phyloP scores from a whole-genome alignment of 2,888 invertebrate genomes.

The Erpobdella octoculata region DNA sequence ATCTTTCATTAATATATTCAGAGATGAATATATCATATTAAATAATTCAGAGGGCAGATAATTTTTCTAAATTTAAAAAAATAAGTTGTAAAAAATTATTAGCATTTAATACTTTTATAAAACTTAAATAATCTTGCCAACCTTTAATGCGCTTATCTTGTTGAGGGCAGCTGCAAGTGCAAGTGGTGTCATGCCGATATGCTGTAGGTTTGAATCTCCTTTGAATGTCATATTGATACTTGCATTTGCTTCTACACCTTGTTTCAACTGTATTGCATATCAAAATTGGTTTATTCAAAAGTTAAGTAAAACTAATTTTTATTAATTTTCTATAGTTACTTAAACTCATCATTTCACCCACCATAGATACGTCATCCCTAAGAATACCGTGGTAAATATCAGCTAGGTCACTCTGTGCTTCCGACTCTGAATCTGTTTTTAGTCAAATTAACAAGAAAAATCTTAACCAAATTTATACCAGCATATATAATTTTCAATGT shows the following conservation, averaged over 20 bases:
- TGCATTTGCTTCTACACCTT: conserved; percentile 26
- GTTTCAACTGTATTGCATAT: conserved; percentile 29
- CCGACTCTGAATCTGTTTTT: conserved; percentile 22
- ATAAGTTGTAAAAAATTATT: too few relatives aligned
- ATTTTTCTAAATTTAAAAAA: background rate
- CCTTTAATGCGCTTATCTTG: conserved; percentile 34
- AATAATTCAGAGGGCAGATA: background rate
- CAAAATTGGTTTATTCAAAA: too few relatives aligned
- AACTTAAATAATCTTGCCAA: background rate
- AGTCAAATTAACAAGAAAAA: too few relatives aligned
- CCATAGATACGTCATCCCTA: conserved; percentile 23
- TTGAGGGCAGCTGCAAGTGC: conserved; percentile 40
- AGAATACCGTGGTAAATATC: conserved; percentile 27
- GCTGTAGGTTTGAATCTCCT: conserved; percentile 34
- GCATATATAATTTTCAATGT: too few relatives aligned
- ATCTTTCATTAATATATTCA: background rate
- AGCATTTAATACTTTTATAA: too few relatives aligned
- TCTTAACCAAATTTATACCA: too few relatives aligned
- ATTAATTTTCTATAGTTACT: background rate
- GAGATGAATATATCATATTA: background rate
- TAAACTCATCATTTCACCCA: background rate
- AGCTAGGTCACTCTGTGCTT: background rate
- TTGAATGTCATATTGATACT: conserved; percentile 34
- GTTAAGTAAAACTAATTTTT: too few relatives aligned
- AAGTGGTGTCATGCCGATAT: conserved; percentile 39